Percentiles rank a stretch among this genome's conserved stretches.
Conservation (phyloP, 2,113 vertebrate species). For the Pangasianodon gigas region DNA sequence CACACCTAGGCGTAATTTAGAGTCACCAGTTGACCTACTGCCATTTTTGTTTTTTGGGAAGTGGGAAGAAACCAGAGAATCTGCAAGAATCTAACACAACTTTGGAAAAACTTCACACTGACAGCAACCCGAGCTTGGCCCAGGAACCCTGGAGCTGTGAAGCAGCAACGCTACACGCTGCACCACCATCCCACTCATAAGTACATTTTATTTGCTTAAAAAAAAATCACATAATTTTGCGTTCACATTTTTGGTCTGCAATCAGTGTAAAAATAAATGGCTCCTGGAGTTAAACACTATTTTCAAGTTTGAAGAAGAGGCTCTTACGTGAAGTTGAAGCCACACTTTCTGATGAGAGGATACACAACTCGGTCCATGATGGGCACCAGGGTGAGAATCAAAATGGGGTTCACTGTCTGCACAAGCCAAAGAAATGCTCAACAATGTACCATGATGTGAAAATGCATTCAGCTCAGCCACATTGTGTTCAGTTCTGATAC, state of each 20-base stretch:
- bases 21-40: not conserved
- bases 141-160: not conserved
- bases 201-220: not conserved
- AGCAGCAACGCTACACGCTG: not conserved
- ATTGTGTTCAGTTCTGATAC: not conserved
- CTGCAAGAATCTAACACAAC: not conserved
- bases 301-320: not conserved
- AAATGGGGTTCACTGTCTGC: constrained; percentile 89
- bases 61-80: not conserved
- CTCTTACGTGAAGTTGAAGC: constrained; percentile 90
- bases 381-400: constrained; percentile 89
- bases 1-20: not conserved
- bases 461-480: not conserved
- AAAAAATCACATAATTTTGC: not conserved
- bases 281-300: not conserved
- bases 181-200: not conserved
- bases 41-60: not conserved
- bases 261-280: not conserved
- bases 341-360: constrained; percentile 88
- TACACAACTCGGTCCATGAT: constrained; percentile 81
- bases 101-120: not conserved
- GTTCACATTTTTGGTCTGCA: not conserved
- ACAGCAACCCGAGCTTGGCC: not conserved
- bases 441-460: not conserved
- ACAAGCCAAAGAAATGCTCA: constrained; percentile 36